Conservation (phyloP, 2,113 vertebrate genomes). For the Astur gentilis region DNA sequence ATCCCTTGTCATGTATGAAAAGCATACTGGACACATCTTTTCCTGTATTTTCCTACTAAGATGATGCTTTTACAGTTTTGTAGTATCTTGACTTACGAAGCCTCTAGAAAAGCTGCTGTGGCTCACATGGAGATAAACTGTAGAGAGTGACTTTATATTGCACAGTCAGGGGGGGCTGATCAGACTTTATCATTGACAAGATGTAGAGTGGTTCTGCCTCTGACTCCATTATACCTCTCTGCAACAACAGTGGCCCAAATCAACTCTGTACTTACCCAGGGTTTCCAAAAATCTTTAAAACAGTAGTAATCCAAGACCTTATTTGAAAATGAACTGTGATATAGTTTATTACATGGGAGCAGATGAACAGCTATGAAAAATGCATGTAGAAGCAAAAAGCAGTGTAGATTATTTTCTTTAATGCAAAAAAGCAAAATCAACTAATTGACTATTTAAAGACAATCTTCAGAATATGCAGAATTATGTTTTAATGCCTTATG, state of each 20-base stretch:
- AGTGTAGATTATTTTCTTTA: not conserved
- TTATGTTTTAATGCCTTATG: not conserved
- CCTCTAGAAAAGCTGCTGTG: not conserved
- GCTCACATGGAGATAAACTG: not conserved
- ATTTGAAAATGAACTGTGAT: not conserved
- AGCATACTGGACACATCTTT: not conserved
- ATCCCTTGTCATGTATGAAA: not conserved
- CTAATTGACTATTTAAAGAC: not conserved
- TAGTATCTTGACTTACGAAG: not conserved
- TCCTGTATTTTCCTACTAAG: not conserved
- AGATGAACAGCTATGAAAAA: not conserved
- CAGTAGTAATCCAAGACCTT: not conserved
- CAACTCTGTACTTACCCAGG: not conserved
- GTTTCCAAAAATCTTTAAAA: not conserved
- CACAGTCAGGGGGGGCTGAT: not conserved
- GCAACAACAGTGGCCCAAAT: not conserved
- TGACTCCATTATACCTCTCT: not conserved
- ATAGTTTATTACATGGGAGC: not conserved
- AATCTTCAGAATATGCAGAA: not conserved
- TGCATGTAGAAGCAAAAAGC: not conserved
- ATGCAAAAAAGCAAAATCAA: not conserved
- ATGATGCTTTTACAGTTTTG: fast-evolving
- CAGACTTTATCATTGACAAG: not conserved
- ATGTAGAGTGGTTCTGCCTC: not conserved
- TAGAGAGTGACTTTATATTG: not conserved